Evolutionary conservation across 1,140 invertebrate species (phyloP), one percentile per base, ranked within the genome.

Genomic region (Aphaenogaster floridana): DNA sequence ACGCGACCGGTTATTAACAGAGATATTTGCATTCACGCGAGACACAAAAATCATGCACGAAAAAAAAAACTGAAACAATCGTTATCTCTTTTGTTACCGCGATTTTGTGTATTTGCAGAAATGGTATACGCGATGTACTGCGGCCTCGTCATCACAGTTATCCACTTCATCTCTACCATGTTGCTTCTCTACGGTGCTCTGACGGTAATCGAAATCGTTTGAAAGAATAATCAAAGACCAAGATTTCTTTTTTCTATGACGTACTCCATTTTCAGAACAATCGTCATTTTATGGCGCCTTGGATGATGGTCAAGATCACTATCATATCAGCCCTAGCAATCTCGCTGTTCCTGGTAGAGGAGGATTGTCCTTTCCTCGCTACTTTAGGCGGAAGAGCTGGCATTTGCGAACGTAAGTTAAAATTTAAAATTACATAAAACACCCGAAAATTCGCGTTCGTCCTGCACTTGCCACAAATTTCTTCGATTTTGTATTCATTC

Each of bases 291-390:
- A 95, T 96, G 91, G 87, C 94, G 48, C 96, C 96, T 3, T 96
- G 96, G 95, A 94, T 96, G 93, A 94, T 94, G 91, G 91, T 95
- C 15, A 95, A 94, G 93, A 94, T 95, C 90, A 94, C 94, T 78
- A 94, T 94, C 88, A 94, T 95, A 83, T 93, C 93, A 11, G 93
- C 94, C 0, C 50, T 94, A 59, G 90, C 93, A 9, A 93, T 95
- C 64, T 94, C 94, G 8, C 42, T 95, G 28, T 94, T 95, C 84
- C 85, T 95, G 28, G 92, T 95, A 36, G 92, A 95, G 91, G 89
- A 95, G 89, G 91, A 94, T 88, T 92, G 94, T 91, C 92, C 94
- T 36, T 93, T 94, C 88, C 91, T 94, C 66, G 91, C 92, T 80
- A 77, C 93, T 28, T 81, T 95, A 13, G 93, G 95, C 74, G 92